These are phyloP conservation scores for Agrochola circellaris DNA, from an alignment of 2,888 invertebrate species.

Conservation along the genomic window DNA sequence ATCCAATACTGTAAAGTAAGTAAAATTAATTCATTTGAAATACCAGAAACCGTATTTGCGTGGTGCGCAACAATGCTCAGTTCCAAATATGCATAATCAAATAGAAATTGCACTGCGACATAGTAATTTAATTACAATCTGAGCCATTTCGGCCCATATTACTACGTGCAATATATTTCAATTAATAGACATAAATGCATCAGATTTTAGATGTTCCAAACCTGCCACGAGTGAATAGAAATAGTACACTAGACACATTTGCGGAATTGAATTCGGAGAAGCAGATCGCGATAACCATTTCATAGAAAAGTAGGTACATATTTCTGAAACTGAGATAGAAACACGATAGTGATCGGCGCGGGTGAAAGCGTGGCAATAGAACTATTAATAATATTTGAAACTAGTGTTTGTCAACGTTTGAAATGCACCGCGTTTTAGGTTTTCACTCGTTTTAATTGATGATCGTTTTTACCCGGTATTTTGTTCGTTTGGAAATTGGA, in stretches of 20 bases:
- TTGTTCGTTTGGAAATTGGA: not conserved
- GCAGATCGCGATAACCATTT: not conserved
- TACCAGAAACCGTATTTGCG: not conserved
- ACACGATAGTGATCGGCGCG: not conserved
- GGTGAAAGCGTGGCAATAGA: too few relatives aligned
- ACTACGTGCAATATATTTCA: not conserved
- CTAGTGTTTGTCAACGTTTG: too few relatives aligned
- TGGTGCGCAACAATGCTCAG: not conserved
- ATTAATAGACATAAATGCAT: not conserved
- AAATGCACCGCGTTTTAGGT: not conserved
- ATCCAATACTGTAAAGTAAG: not conserved
- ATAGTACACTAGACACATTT: slow-evolving; percentile 2
- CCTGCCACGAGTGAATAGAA: not conserved
- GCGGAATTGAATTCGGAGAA: not conserved
- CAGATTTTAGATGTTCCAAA: not conserved
- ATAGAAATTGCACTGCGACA: not conserved
- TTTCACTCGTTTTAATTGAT: not conserved
- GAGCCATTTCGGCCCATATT: not conserved
- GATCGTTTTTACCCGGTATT: too few relatives aligned
- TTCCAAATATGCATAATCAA: not conserved
- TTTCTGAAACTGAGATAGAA: not conserved
- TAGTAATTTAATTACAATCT: not conserved
- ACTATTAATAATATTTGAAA: not conserved
- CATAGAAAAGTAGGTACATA: not conserved
- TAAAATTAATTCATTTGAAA: not conserved